Conservation (phyloP, 2,888 invertebrate species). For the Strigamia crassipes region DNA sequence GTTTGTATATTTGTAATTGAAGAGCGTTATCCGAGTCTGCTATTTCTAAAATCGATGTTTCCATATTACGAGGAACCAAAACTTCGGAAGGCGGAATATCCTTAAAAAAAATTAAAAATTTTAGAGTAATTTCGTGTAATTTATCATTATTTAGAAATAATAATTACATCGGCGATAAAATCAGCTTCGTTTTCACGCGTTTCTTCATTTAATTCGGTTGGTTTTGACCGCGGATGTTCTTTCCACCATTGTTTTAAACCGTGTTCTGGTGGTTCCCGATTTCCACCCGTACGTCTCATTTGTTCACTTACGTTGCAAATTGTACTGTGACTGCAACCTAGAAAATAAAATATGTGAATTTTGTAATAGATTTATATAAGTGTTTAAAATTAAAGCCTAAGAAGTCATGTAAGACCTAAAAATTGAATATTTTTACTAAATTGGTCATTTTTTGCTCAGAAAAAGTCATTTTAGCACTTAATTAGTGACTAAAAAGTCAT, state of each 20-base stretch:
- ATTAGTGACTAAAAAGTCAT: too few relatives aligned
- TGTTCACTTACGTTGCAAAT: constrained; percentile 55
- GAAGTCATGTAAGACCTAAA: not conserved
- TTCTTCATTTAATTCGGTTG: not conserved
- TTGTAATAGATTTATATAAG: not conserved
- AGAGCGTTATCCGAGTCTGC: not conserved
- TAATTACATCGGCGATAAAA: not conserved
- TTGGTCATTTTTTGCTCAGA: not conserved
- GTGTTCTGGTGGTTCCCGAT: constrained; percentile 56
- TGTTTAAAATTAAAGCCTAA: not conserved
- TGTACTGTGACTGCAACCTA: constrained; percentile 55
- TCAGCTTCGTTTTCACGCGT: not conserved
- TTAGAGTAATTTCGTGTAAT: not conserved
- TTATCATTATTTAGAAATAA: not conserved
- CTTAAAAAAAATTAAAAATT: not conserved
- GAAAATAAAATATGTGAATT: not conserved
- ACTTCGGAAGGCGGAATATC: too few relatives aligned
- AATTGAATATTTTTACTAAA: not conserved
- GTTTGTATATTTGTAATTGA: constrained; percentile 4
- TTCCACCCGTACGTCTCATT: constrained; percentile 55
- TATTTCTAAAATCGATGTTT: not conserved
- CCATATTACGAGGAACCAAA: not conserved
- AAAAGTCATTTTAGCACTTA: too few relatives aligned
- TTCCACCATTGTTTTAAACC: constrained; percentile 56
- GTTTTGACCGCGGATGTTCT: constrained; percentile 48